These are phyloP conservation scores for Dascyllus trimaculatus DNA, from an alignment of 2,113 vertebrate species.

Conservation along the genomic window DNA sequence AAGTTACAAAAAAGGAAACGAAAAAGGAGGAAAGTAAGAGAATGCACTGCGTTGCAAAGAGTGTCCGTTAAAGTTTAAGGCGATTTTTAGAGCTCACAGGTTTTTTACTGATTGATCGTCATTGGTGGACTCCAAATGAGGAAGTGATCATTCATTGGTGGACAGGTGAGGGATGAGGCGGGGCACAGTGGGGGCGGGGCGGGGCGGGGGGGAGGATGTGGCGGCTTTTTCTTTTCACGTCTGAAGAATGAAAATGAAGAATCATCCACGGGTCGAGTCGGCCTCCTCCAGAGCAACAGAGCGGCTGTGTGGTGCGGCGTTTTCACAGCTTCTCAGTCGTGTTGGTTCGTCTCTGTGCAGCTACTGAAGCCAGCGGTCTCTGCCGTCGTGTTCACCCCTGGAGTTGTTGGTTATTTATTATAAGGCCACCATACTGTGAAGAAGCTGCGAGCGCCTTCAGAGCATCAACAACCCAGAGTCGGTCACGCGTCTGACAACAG, in stretches of 20 bases:
- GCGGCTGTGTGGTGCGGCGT: conserved; percentile 26
- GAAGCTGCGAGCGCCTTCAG: conserved; percentile 78
- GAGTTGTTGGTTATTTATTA: conserved; percentile 83
- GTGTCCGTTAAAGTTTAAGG: conserved; percentile 97
- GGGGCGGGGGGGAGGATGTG: conserved; percentile 4
- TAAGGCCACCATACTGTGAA: conserved; percentile 88
- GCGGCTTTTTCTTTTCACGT: conserved; percentile 24
- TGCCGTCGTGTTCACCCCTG: conserved; percentile 70
- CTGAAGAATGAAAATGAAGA: conserved; percentile 64
- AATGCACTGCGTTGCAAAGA: conserved; percentile 94
- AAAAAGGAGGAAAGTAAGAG: conserved; percentile 68
- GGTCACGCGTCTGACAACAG: conserved; percentile 61
- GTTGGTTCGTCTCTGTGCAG: conserved; percentile 57
- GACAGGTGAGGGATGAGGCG: conserved; percentile 55
- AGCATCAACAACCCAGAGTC: conserved; percentile 86
- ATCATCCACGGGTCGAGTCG: conserved; percentile 61
- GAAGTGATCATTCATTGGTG: conserved; percentile 72
- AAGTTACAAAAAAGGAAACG: conserved; percentile 89
- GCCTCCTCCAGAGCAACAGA: conserved; percentile 40
- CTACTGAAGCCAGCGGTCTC: conserved; percentile 70
- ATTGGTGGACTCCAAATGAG: conserved; percentile 66
- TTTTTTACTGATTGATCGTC: conserved; percentile 81
- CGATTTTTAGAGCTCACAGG: conserved; percentile 98
- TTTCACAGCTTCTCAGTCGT: conserved; percentile 63
- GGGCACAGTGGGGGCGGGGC: conserved; percentile 4